phyloP scores from a whole-genome alignment of 2,888 invertebrate genomes.

The Drosophila eohydei region DNA sequence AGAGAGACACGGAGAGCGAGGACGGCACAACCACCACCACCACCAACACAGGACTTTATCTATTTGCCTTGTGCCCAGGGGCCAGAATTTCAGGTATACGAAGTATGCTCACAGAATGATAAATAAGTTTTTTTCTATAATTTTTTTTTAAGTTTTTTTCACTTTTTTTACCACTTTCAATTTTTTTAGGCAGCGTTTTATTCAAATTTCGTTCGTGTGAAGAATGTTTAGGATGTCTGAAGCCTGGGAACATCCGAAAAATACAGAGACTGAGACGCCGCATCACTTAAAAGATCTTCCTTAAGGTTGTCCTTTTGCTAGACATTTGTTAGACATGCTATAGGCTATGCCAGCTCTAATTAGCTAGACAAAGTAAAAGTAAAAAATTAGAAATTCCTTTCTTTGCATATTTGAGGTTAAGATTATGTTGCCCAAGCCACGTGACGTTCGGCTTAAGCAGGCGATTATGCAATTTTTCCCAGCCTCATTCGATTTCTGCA shows the following conservation, averaged over 20 bases:
- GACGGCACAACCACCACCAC: constrained; percentile 58
- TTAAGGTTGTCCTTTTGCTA: constrained; percentile 48
- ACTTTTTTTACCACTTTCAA: constrained; percentile 79
- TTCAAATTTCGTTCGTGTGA: constrained; percentile 78
- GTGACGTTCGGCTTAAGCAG: constrained; percentile 18
- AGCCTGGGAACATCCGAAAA: constrained; percentile 77
- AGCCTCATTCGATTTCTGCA: constrained; percentile 53
- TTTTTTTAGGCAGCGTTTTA: constrained; percentile 73
- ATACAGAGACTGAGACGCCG: constrained; percentile 29
- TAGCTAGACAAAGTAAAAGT: constrained; percentile 32
- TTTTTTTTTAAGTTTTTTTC: constrained; percentile 76
- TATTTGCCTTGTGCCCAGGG: constrained; percentile 64
- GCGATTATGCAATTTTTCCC: constrained; percentile 56
- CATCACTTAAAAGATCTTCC: constrained; percentile 8
- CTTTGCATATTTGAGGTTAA: constrained; percentile 22
- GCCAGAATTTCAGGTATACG: constrained; percentile 61
- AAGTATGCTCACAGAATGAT: constrained; percentile 64
- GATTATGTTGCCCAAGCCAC: constrained; percentile 42
- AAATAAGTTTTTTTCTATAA: constrained; percentile 67
- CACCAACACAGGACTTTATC: constrained; percentile 64
- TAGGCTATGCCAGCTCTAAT: constrained; percentile 43
- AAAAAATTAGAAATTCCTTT: constrained; percentile 12
- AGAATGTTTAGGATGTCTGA: constrained; percentile 48
- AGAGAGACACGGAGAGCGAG: constrained; percentile 17
- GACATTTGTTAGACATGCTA: constrained; percentile 48